phyloP scores from a whole-genome alignment of 1,140 invertebrate species.

The Drosophila ogumai region DNA sequence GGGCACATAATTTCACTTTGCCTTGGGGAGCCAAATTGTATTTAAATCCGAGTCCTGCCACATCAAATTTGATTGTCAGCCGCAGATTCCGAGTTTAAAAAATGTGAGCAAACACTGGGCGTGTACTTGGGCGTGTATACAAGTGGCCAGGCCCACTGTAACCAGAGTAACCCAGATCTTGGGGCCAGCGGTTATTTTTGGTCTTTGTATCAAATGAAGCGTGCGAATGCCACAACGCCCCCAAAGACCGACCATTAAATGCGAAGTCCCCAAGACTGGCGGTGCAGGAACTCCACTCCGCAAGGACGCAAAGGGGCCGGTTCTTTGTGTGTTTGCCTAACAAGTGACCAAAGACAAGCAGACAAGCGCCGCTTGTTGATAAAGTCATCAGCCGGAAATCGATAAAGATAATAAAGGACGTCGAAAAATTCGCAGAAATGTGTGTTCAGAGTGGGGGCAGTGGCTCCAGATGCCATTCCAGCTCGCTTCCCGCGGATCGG shows the following conservation, averaged over 20 bases:
- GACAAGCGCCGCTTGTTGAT: slow-evolving; percentile 57
- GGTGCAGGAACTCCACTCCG: slow-evolving; percentile 50
- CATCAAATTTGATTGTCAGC: slow-evolving; percentile 11
- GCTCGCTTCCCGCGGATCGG: slow-evolving; percentile 46
- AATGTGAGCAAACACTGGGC: slow-evolving; percentile 65
- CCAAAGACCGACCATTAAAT: slow-evolving; percentile 58
- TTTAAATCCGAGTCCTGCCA: slow-evolving; percentile 4
- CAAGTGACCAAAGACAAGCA: slow-evolving; percentile 52
- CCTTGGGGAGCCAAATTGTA: neutral
- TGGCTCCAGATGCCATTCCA: slow-evolving; percentile 19
- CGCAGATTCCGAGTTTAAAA: slow-evolving; percentile 31
- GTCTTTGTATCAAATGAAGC: slow-evolving; percentile 81
- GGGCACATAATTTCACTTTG: neutral
- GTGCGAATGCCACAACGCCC: slow-evolving; percentile 79
- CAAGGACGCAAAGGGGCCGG: slow-evolving; percentile 7
- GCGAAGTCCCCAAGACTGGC: slow-evolving; percentile 61
- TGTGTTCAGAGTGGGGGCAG: neutral
- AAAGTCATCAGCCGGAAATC: slow-evolving; percentile 72
- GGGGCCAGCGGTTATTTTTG: slow-evolving; percentile 69
- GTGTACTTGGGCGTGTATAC: slow-evolving; percentile 66
- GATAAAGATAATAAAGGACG: slow-evolving; percentile 54
- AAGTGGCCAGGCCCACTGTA: slow-evolving; percentile 3
- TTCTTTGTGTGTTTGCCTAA: slow-evolving; percentile 40
- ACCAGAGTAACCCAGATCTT: slow-evolving; percentile 14
- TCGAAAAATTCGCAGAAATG: slow-evolving; percentile 18